Evolutionary conservation across 2,888 invertebrate species (phyloP).

Genomic region (Lithophane ornitopus): DNA sequence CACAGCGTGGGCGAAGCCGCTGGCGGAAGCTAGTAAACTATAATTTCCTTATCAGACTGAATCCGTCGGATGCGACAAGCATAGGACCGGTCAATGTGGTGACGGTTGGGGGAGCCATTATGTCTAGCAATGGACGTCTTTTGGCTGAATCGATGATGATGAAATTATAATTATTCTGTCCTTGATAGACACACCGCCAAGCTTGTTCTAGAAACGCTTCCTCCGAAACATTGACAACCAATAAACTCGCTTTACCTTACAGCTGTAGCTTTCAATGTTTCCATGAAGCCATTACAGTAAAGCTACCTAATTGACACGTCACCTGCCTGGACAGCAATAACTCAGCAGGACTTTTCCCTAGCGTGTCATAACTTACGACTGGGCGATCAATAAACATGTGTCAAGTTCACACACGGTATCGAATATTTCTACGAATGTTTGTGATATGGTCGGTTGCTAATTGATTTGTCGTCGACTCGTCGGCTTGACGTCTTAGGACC

Average conservation of each 20-base stretch:
- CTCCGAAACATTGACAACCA: constrained; percentile 3
- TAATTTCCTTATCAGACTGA: neutral
- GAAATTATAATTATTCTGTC: neutral
- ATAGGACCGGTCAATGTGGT: neutral
- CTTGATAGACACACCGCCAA: neutral
- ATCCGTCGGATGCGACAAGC: neutral
- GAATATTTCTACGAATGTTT: constrained; percentile 51
- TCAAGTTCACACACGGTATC: constrained; percentile 44
- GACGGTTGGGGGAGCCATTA: neutral
- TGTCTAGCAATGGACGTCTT: neutral
- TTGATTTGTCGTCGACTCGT: constrained; percentile 19
- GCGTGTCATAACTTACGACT: constrained; percentile 32
- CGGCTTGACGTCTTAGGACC: neutral
- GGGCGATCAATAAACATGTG: constrained; percentile 43
- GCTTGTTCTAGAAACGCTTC: neutral
- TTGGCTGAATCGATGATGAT: neutral
- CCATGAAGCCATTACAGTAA: constrained; percentile 22
- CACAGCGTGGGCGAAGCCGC: too few relatives aligned
- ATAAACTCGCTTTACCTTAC: neutral
- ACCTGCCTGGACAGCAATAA: constrained; percentile 11
- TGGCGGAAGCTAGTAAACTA: too few relatives aligned
- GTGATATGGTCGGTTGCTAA: constrained; percentile 12
- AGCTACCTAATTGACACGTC: constrained; percentile 28
- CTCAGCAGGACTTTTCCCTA: constrained; percentile 20
- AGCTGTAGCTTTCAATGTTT: constrained; percentile 26